Evolutionary conservation across 2,888 invertebrate genomes (phyloP).

Genomic region (Endomychus coccineus): DNA sequence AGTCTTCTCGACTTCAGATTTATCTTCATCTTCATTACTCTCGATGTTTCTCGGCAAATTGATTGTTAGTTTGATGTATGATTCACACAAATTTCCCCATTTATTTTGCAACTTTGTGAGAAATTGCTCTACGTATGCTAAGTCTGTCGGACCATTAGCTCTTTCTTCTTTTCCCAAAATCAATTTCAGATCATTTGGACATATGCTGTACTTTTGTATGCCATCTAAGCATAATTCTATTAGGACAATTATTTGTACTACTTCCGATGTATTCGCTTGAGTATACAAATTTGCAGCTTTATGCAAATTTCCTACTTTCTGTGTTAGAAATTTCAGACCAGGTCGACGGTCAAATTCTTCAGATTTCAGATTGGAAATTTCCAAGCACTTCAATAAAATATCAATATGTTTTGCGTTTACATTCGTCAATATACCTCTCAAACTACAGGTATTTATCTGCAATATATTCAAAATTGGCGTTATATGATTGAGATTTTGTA

Average conservation of each 20-base stretch:
- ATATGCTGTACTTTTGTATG: constrained; percentile 56
- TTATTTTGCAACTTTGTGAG: constrained; percentile 38
- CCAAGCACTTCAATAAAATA: constrained; percentile 68
- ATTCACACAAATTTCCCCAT: constrained; percentile 42
- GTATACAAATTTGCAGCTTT: constrained; percentile 86
- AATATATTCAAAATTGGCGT: constrained; percentile 42
- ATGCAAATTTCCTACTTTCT: constrained; percentile 83
- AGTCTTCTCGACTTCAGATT: constrained; percentile 27
- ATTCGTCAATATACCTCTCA: constrained; percentile 39
- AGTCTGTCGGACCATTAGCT: constrained; percentile 32
- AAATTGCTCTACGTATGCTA: constrained; percentile 40
- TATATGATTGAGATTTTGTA: constrained; percentile 53
- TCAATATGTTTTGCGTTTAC: constrained; percentile 58
- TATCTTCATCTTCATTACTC: constrained; percentile 15
- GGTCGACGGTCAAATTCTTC: constrained; percentile 85
- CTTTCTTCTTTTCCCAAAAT: constrained; percentile 47
- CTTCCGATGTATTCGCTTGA: constrained; percentile 88
- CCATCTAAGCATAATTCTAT: constrained; percentile 78
- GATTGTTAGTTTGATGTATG: constrained; percentile 39
- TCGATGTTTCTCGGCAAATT: constrained; percentile 20
- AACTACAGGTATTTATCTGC: constrained; percentile 41
- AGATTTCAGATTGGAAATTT: constrained; percentile 74
- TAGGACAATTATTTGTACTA: constrained; percentile 78
- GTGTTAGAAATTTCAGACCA: constrained; percentile 86
- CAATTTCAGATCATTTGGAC: constrained; percentile 54